Evolutionary conservation across 2,113 vertebrate species (phyloP), one percentile per base, ranked within the genome.

Genomic region (Gallinago media): DNA sequence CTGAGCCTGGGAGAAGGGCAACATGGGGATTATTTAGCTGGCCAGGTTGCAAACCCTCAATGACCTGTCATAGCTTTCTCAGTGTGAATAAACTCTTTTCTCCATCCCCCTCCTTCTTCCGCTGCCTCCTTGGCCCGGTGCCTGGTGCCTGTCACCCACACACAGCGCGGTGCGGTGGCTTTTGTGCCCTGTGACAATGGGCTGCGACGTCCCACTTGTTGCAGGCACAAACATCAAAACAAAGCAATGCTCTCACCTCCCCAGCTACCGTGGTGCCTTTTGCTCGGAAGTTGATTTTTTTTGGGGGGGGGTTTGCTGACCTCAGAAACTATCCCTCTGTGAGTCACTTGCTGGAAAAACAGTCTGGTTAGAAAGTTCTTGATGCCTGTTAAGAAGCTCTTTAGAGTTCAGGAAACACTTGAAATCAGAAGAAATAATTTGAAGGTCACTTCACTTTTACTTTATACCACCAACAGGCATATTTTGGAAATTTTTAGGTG

Each of bases 141-240:
- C 20, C 0, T 2, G 29, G 12, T 12, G 58, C 46, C 47, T 2
- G 4, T 26, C 26, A 18, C 73, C 58, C 36, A 15, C 0, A 2
- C 2, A 0, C 3, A 1, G 32, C n/a, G 76, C 46, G 2, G 59
- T 1, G 40, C 3, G 0, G 0, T 22, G 67, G 27, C 55, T 16
- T 3, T 34, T 58, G 44, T 2, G 1, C 54, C 52, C 32, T 6
- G 19, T 34, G 59, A 46, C 72, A 66, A 9, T 36, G 34, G 59
- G 23, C 73, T 52, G 29, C 0, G 1, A 5, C 2, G 0, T 29
- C 55, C 58, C 12, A 5, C 6, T 25, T 13, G 18, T 17, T 59
- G 61, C 4, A 15, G 70, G 40, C 78, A 89, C 25, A 50, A 67
- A 12, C 42, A 61, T 19, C 27, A 20, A 20, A 83, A 55, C 44